Conservation (phyloP, 2,113 vertebrate species). For the Apodemus sylvaticus region DNA sequence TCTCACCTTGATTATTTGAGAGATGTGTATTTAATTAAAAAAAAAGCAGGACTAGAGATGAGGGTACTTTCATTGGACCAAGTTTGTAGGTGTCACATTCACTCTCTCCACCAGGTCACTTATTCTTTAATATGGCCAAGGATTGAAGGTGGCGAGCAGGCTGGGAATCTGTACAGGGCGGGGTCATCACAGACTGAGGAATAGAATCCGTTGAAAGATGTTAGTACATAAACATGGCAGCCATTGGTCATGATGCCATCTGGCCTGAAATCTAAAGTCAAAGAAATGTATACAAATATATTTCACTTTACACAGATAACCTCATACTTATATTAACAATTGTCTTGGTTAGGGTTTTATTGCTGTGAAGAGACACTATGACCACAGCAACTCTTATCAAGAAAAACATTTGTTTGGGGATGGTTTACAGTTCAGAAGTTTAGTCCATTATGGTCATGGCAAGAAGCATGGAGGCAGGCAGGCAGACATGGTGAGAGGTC, state of each 20-base stretch:
- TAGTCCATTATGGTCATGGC: too few relatives aligned
- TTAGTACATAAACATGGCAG: background rate
- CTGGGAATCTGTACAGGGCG: background rate
- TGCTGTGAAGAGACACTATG: too few relatives aligned
- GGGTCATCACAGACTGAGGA: background rate
- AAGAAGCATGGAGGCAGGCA: too few relatives aligned
- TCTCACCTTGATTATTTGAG: background rate
- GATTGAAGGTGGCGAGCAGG: background rate
- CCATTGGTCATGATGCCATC: conserved; percentile 7
- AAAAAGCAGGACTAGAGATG: background rate
- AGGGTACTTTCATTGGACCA: background rate
- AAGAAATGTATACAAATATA: background rate
- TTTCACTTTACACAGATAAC: background rate
- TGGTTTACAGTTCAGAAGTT: too few relatives aligned
- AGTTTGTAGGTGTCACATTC: background rate
- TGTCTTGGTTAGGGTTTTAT: too few relatives aligned
- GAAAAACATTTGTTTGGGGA: too few relatives aligned
- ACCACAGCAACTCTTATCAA: too few relatives aligned
- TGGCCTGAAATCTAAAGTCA: background rate
- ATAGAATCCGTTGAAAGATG: background rate
- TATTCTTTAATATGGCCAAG: background rate
- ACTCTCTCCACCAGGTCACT: background rate
- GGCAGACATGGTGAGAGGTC: too few relatives aligned
- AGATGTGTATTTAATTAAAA: conserved; percentile 24
- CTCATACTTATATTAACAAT: background rate